Evolutionary conservation across 2,797 vertebrate genomes (phyloP), one percentile per base, ranked within the genome.

Genomic region (Clarias fuscus): DNA sequence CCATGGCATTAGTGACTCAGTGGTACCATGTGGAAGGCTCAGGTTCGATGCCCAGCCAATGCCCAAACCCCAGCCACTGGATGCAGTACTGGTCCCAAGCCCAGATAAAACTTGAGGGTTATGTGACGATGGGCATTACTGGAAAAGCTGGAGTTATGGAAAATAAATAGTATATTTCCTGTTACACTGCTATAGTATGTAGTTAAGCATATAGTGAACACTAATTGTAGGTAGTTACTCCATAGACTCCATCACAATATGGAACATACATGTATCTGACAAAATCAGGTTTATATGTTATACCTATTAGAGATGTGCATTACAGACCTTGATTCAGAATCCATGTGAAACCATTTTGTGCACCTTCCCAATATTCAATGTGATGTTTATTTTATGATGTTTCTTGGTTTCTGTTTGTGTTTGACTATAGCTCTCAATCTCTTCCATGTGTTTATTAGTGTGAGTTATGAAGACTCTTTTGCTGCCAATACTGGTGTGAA

Each of bases 391-490:
- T 76, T 33, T 37, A 20, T 43, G 56, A 33, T 73, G 20, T 53
- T 11, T 75, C 53, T 86, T 79, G 7, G 15, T 75, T 11, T 83
- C 30, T 83, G 62, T 17, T 37, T 72, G 40, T 75, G 24, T 84
- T 84, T 88, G 56, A 65, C 37, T 56, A 77, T 77, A 40, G 53
- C 10, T 76, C 6, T 40, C 78, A 86, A 87, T 72, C 86, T 56
- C 85, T 79, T 48, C 33, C 76, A 78, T 87, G 77, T 93, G 88
- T 92, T 94, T 93, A 91, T 91, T 87, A 86, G 71, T 7, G 6
- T 93, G 94, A 96, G 88, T 95, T 93, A 94, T 94, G 88, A 90
- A 92, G 92, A 93, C 93, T 92, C 93, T 89, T 91, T 86, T 90
- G 90, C 89, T 86, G 92, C 93, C 93, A 94, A 94, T 94, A 95